Percentiles rank a stretch among this genome's conserved stretches.
These are phyloP conservation scores for Hippocampus mohnikei DNA, from an alignment of 2,113 vertebrate genomes.

Conservation along the genomic window DNA sequence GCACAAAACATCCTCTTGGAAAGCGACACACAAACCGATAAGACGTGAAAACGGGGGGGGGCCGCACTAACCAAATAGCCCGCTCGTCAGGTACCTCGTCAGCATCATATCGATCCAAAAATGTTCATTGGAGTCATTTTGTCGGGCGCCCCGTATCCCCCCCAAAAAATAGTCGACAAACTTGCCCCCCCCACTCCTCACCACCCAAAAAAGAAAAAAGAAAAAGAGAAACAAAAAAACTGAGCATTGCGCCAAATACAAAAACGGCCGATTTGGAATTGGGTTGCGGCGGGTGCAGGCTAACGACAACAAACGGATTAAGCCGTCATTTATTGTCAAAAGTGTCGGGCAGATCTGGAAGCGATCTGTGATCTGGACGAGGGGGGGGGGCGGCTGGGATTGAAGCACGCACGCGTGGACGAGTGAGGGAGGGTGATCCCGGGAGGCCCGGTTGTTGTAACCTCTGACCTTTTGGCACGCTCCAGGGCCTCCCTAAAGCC, in stretches of 20 bases:
- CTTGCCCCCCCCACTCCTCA: too few relatives aligned
- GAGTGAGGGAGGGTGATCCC: slow-evolving; percentile 42
- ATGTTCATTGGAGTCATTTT: too few relatives aligned
- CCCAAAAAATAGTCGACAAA: too few relatives aligned
- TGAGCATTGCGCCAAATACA: neutral
- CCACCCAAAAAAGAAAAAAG: too few relatives aligned
- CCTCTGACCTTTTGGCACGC: slow-evolving; percentile 72
- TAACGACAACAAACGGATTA: slow-evolving; percentile 10
- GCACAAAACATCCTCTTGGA: slow-evolving; percentile 43
- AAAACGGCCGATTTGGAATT: neutral
- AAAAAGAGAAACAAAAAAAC: too few relatives aligned
- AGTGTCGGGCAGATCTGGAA: slow-evolving; percentile 57
- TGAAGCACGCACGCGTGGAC: slow-evolving; percentile 8
- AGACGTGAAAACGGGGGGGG: slow-evolving; percentile 20
- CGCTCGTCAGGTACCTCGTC: slow-evolving; percentile 11
- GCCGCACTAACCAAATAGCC: slow-evolving; percentile 30
- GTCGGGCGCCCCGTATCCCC: too few relatives aligned
- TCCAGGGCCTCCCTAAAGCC: slow-evolving; percentile 70
- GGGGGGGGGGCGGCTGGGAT: neutral
- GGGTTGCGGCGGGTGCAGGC: slow-evolving; percentile 12
- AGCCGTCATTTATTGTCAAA: slow-evolving; percentile 14
- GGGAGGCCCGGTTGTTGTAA: slow-evolving; percentile 72
- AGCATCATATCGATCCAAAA: neutral
- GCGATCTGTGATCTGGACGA: slow-evolving; percentile 51
- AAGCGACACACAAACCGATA: neutral